Evolutionary conservation across 2,888 invertebrate genomes (phyloP).

Genomic region (Oligia fasciuncula): DNA sequence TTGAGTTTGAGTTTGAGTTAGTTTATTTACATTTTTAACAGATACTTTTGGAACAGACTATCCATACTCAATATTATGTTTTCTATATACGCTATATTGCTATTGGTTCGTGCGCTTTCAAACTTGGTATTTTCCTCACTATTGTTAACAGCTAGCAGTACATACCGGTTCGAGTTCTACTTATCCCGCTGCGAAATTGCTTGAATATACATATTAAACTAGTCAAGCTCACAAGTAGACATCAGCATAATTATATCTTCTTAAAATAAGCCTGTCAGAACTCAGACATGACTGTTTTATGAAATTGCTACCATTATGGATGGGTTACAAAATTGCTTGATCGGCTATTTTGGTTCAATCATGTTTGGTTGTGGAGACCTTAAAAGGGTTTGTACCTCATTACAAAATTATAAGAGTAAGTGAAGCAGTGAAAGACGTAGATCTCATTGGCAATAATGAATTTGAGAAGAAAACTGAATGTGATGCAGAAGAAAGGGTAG

Average conservation of each 20-base stretch:
- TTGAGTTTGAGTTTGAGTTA: too few species aligned
- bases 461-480: too few species aligned
- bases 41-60: neutral
- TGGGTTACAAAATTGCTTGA: conserved; percentile 15
- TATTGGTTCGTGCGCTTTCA: conserved; percentile 17
- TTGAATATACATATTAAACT: conserved; percentile 51
- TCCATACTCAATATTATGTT: neutral
- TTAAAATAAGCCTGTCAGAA: conserved; percentile 29
- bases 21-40: neutral
- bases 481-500: too few species aligned
- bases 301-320: conserved; percentile 37
- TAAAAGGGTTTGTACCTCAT: neutral
- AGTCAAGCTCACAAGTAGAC: conserved; percentile 12
- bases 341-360: conserved; percentile 23
- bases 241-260: conserved; percentile 47
- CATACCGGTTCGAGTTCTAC: conserved; percentile 46
- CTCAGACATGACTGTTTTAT: conserved; percentile 31
- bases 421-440: neutral
- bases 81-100: neutral
- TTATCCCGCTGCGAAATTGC: conserved; percentile 28
- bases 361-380: neutral
- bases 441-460: neutral
- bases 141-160: conserved; percentile 29
- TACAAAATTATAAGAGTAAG: neutral
- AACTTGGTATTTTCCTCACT: conserved; percentile 18